Evolutionary conservation across 2,888 invertebrate genomes (phyloP).

Genomic region (Aphelenchoides bicaudatus): DNA sequence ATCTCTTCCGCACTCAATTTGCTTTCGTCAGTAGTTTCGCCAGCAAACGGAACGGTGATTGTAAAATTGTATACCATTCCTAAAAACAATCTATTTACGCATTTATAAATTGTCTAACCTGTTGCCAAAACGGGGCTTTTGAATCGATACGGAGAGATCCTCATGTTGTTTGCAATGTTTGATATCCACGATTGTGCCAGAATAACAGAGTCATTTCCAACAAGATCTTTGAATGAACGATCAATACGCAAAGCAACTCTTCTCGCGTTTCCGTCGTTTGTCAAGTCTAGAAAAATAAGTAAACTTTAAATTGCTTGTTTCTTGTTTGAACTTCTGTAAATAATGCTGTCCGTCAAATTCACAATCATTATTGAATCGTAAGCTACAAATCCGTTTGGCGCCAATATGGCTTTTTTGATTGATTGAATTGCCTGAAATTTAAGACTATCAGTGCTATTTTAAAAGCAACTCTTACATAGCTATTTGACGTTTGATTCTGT

Average conservation of each 20-base stretch:
- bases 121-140: slow-evolving; percentile 41
- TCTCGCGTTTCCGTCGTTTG: slow-evolving; percentile 41
- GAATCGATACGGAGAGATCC: slow-evolving; percentile 43
- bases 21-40: slow-evolving; percentile 29
- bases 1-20: slow-evolving; percentile 46
- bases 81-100: slow-evolving; percentile 19
- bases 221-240: slow-evolving; percentile 31
- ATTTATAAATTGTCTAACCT: slow-evolving; percentile 23
- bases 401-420: slow-evolving; percentile 34
- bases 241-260: slow-evolving; percentile 38
- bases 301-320: not conserved
- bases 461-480: slow-evolving; percentile 33
- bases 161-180: slow-evolving; percentile 34
- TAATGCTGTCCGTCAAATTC: slow-evolving; percentile 27
- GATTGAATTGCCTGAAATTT: slow-evolving; percentile 33
- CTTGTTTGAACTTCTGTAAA: slow-evolving; percentile 20
- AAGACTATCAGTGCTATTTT: slow-evolving; percentile 9
- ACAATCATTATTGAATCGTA: slow-evolving; percentile 22
- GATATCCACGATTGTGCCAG: slow-evolving; percentile 36
- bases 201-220: slow-evolving; percentile 38
- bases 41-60: slow-evolving; percentile 44
- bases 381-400: slow-evolving; percentile 23
- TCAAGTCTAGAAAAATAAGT: slow-evolving; percentile 30
- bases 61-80: slow-evolving; percentile 50
- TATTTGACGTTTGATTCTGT: slow-evolving; percentile 34